These are phyloP conservation scores for Aplocera efformata DNA, from an alignment of 2,888 invertebrate genomes.

Conservation along the genomic window DNA sequence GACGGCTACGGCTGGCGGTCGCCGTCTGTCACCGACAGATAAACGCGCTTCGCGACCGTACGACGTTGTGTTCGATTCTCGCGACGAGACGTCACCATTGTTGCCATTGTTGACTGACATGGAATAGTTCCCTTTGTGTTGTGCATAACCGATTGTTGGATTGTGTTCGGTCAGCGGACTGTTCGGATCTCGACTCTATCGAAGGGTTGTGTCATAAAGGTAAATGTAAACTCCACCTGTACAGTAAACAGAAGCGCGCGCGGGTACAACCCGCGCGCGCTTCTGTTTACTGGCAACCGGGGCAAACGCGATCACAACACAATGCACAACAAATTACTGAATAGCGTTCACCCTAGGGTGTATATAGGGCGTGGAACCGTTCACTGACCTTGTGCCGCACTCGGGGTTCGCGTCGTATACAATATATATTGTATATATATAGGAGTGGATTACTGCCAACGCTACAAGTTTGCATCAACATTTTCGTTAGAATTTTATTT, in stretches of 20 bases:
- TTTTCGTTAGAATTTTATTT: too few relatives aligned
- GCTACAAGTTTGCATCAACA: too few relatives aligned
- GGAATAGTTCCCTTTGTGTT: slow-evolving; percentile 47
- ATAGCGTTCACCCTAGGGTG: slow-evolving; percentile 36
- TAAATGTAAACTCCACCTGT: slow-evolving; percentile 45
- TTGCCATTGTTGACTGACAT: slow-evolving; percentile 44
- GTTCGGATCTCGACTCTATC: slow-evolving; percentile 40
- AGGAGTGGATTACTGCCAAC: too few relatives aligned
- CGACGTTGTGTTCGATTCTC: slow-evolving; percentile 42
- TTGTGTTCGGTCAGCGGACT: slow-evolving; percentile 46
- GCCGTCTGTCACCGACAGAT: slow-evolving; percentile 62
- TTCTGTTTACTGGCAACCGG: too few relatives aligned
- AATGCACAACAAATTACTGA: slow-evolving; percentile 27
- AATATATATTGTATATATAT: too few relatives aligned
- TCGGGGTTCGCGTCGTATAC: slow-evolving; percentile 4
- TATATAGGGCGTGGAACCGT: slow-evolving; percentile 42
- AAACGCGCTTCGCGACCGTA: slow-evolving; percentile 49
- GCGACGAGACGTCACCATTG: slow-evolving; percentile 38
- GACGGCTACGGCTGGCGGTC: slow-evolving; percentile 43
- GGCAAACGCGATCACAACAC: slow-evolving; percentile 31
- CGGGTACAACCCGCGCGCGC: too few relatives aligned
- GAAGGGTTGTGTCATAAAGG: slow-evolving; percentile 46
- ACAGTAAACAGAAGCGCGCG: slow-evolving; percentile 49
- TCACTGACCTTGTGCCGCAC: slow-evolving; percentile 46
- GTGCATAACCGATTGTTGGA: slow-evolving; percentile 42